Base-by-base conservation (phyloP, 64 coral and sea anemone species). In the Trachythela sp. region DNA sequence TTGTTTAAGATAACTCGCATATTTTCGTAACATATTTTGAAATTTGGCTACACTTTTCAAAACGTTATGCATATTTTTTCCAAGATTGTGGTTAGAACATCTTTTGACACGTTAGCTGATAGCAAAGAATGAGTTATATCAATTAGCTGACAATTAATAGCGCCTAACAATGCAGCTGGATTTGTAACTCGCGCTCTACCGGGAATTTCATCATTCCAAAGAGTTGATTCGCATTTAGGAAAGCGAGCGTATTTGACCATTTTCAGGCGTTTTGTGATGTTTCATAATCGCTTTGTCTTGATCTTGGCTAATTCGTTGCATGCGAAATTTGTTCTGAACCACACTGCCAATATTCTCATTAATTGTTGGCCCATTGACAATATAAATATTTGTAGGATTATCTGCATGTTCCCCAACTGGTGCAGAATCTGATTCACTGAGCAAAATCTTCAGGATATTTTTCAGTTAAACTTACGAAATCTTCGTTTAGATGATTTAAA, bases 181-280 rank as follows among this genome's bases (percentile, higher is more conserved):
- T 3, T 68, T 22, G 59, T 68, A 6, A 6, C 18, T 68, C 59
- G 59, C 59, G 59, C 59, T 68, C 30, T 68, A 68, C 59, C 59
- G 20, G 59, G 59, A 68, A 68, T 68, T 68, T 68, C 59, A 68
- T 68, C 59, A 68, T 68, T 68, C 59, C 59, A 68, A 68, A 68
- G 3, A 31, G 20, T 68, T 68, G 20, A 5, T 22, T 68, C 59
- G 30, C 20, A 22, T 68, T 68, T 68, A 68, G 59, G 59, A 4
- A 68, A 31, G 3, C 59, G 30, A 31, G 3, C 59, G 30, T 68
- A 68, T n/a, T 68, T 68, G 20, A 31, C 3, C 59, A 31, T 68
- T 68, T 22, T 68, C 59, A 31, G 59, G 59, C 18, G 20, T 68
- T 4, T 22, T n/a, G 15, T 68, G 59, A 22, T 14, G 59, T 31